Evolutionary conservation across 2,797 vertebrate species (phyloP).

Genomic region (Rhabdophis nuchalis): DNA sequence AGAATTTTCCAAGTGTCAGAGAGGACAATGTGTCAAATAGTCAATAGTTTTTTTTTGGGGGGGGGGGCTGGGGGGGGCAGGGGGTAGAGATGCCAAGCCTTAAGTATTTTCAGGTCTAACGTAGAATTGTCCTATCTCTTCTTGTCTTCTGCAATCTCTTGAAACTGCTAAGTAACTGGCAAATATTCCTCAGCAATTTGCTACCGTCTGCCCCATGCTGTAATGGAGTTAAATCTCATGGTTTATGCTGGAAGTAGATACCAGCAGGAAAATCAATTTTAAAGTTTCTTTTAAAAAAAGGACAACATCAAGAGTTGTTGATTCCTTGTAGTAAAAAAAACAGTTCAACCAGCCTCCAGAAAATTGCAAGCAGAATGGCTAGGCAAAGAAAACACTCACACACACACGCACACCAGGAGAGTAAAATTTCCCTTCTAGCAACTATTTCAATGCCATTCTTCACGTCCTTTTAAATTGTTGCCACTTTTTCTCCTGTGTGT

Average conservation of each 20-base stretch:
- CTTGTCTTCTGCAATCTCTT: not conserved
- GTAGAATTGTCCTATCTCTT: not conserved
- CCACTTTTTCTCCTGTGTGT: not conserved
- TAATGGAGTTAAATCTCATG: not conserved
- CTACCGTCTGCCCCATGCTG: not conserved
- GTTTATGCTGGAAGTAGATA: not conserved
- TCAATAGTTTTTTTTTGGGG: not conserved
- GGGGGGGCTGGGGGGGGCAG: too few species aligned
- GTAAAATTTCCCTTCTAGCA: not conserved
- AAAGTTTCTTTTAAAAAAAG: not conserved
- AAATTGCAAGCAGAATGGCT: not conserved
- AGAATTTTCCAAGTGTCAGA: not conserved
- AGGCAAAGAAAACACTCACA: too few species aligned
- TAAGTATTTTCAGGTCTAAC: not conserved
- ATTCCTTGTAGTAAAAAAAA: not conserved
- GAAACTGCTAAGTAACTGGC: not conserved
- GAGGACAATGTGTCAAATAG: not conserved
- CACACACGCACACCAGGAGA: fast-evolving
- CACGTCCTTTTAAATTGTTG: not conserved
- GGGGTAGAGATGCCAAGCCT: not conserved
- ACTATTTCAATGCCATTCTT: not conserved
- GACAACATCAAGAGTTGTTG: not conserved
- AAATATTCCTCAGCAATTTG: not conserved
- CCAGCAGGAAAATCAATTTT: not conserved
- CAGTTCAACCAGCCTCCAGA: not conserved